Base-by-base conservation (phyloP, 2,797 vertebrate genomes). In the Enteromius unitaeniatus region DNA sequence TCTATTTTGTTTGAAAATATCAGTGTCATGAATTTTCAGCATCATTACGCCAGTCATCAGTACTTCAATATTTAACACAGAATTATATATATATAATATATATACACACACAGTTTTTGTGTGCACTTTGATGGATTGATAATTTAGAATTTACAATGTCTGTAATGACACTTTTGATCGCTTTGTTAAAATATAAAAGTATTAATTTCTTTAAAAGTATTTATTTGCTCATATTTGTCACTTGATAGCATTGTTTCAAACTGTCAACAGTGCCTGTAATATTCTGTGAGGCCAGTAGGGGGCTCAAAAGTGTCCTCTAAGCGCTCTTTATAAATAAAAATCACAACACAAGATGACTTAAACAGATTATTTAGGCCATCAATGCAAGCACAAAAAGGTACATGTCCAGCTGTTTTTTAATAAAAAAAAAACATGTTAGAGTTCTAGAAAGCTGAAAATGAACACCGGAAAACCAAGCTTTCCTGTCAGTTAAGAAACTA, bases 231-330 rank as follows among this genome's bases (percentile, higher is more conserved):
- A 28, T 65, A 28, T 28, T 62, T 62, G 60, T 17, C 60, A 15
- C 19, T 37, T 55, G 0, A 6, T 10, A 34, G 10, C 10, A 4
- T 1, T 9, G 26, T 78, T 17, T 60, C 21, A 17, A 4, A 40
- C 64, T 31, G 1, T 58, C 26, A 8, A 49, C 19, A 19, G 26
- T 49, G 51, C 65, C 23, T 72, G 45, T 69, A 79, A 80, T 85
- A 26, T 55, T 60, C 28, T 0, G 1, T 64, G 11, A 9, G 4
- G 45, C 85, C 87, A 81, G 51, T 23, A 83, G 87, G 81, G 77
- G 87, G 64, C 87, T 69, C 83, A 10, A 17, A 31, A 34, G 79
- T 81, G 51, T 49, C 13, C 9, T 72, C 23, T 70, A 31, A 67
- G 14, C 2, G 9, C 15, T 51, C 21, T 79, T 68, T 14, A 34